Evolutionary conservation across 2,113 vertebrate species (phyloP), one percentile per base, ranked within the genome.

Genomic region (Nannobrachium achirus): DNA sequence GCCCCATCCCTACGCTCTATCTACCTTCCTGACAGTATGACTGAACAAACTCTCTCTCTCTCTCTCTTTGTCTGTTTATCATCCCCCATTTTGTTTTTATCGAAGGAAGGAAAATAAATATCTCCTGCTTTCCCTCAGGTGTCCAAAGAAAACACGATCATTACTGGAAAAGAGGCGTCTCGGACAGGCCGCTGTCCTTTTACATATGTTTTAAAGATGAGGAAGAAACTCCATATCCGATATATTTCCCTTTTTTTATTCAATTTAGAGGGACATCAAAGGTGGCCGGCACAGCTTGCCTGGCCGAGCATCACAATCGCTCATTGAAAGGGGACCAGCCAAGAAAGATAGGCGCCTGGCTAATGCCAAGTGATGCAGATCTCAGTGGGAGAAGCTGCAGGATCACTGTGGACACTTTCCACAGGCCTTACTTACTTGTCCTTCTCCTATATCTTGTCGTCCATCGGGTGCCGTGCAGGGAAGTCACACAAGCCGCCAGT

Each of bases 141-240:
- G 58, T 84, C 81, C 83, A 83, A 75, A 71, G 86, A 78, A 83
- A 88, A 81, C 83, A 81, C 48, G 13, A 53, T 33, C 19, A 55
- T 84, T 78, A 61, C 63, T 68, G 71, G 69, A 80, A 86, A 5
- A 39, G 14, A 44, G 46, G 7, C 39, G 42, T 39, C 18, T 8
- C 61, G 52, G 51, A 66, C 61, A 55, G 53, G 39, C 63, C 55
- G n/a, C n/a, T 14, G 40, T n/a, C 20, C 14, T 59, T 72, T 51
- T 63, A 56, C 81, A 80, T 56, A 66, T 84, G 85, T 82, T 81
- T 73, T 67, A 69, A 84, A 86, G 60, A 81, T 72, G 77, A 33
- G 3, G 25, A 79, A 66, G 64, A 63, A 76, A 71, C 18, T 18
- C 8, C 63, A 56, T 59, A 56, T 82, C 60, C 80, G 63, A 65